Base-by-base conservation (phyloP, 1,140 invertebrate genomes). In the Papilio machaon region DNA sequence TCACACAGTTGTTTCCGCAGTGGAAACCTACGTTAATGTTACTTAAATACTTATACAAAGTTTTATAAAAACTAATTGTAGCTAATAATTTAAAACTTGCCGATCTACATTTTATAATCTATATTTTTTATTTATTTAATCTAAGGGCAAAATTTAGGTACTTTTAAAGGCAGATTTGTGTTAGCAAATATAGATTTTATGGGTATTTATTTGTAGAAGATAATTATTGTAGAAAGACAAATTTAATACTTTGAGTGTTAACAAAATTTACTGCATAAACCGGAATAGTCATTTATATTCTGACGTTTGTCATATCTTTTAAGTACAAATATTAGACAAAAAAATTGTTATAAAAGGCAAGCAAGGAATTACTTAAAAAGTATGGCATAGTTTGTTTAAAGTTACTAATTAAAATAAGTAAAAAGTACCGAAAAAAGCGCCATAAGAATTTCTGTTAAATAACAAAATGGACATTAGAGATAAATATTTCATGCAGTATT, bases 21-120 rank as follows among this genome's bases (percentile, higher is more conserved):
- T 58, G 54, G 54, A 58, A 58, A 6, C 54, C 54, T 1, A 58
- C 54, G 17, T 17, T 58, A 19, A 38, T 38, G 38, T 49, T 13
- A 58, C 52, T 17, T 58, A 64, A 30, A 23, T 23, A 30, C 19
- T 64, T 30, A 64, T 30, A 64, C 60, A 64, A 64, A 30, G 23
- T 30, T 30, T 30, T 64, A 64, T 64, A 64, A 64, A 60, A 64
- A 64, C 60, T 64, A 64, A 64, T 64, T 64, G 19, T 64, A 64
- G 60, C 60, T 64, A 64, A 64, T 64, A 64, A 64, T 30, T 30
- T 64, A 30, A 64, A 64, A 64, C 60, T 64, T 64, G 60, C 60
- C 23, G 58, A 64, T 9, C 60, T 64, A 64, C 19, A 30, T 64
- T 9, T 11, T 64, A 64, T 64, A 64, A 64, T 64, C 54, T 60